A percentile compares a stretch with the other conserved stretches of the same genome.
These are phyloP conservation scores for Bufotes viridis DNA, from an alignment of 2,797 vertebrate genomes.

Conservation along the genomic window DNA sequence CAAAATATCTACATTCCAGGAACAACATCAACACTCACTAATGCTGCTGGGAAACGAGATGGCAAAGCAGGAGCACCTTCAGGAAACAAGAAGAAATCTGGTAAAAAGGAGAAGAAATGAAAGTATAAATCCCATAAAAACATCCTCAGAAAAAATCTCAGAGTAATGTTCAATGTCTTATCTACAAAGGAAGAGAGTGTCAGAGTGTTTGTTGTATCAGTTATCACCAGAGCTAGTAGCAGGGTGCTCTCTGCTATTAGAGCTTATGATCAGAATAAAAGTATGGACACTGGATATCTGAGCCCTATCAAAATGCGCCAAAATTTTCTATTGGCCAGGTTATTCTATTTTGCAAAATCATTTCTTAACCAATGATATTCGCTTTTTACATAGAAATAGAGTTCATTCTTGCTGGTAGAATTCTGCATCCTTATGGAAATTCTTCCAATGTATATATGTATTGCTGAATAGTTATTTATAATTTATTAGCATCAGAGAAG, in stretches of 20 bases:
- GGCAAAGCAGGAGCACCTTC: conserved; percentile 78
- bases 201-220: conserved; percentile 58
- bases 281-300: conserved; percentile 69
- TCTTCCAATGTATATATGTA: conserved; percentile 57
- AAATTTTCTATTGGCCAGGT: conserved; percentile 66
- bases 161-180: conserved; percentile 70
- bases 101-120: conserved; percentile 98
- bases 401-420: conserved; percentile 7
- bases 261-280: conserved; percentile 67
- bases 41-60: conserved; percentile 82
- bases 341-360: conserved; percentile 65
- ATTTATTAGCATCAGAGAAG: conserved; percentile 49
- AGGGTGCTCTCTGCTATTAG: conserved; percentile 65
- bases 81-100: conserved; percentile 96
- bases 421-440: conserved; percentile 19
- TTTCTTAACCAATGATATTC: conserved; percentile 28
- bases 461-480: conserved; percentile 48
- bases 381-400: conserved; percentile 27
- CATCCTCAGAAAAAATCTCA: conserved; percentile 65
- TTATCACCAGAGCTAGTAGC: conserved; percentile 68
- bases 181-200: conserved; percentile 59
- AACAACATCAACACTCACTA: conserved; percentile 89
- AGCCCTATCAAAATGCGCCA: conserved; percentile 74
- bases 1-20: conserved; percentile 99
- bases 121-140: conserved; percentile 69